phyloP scores from a whole-genome alignment of 2,113 vertebrate species.

The Elgaria multicarinata region DNA sequence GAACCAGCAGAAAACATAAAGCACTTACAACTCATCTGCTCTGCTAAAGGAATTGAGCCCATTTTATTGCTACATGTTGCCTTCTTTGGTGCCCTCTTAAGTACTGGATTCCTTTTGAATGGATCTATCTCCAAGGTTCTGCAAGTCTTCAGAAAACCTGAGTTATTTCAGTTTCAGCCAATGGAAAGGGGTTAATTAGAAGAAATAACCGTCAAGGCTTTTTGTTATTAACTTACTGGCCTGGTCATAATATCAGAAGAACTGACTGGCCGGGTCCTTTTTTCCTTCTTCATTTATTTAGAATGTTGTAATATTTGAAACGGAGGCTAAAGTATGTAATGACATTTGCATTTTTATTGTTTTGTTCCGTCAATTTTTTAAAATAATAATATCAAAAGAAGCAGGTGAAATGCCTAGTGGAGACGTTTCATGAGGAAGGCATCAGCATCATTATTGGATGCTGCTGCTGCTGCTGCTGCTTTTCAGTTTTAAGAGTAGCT shows the following conservation, averaged over 20 bases:
- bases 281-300: no score
- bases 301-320: no score
- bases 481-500: not conserved
- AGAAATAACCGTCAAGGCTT: not conserved
- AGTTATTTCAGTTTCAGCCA: not conserved
- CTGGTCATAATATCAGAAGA: not conserved
- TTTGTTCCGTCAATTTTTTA: no score
- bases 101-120: constrained; percentile 34
- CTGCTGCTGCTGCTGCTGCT: not conserved
- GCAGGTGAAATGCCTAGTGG: not conserved
- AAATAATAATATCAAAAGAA: not conserved
- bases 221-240: not conserved
- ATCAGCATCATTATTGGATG: not conserved
- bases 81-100: constrained; percentile 16
- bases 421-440: not conserved
- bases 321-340: no score
- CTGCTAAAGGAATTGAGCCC: constrained; percentile 25
- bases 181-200: not conserved
- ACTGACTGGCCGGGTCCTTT: no score
- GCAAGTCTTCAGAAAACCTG: not conserved
- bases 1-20: constrained; percentile 22
- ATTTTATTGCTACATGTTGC: constrained; percentile 37
- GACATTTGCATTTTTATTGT: no score
- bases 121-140: not conserved
- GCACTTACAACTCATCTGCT: not conserved